Base-by-base conservation (phyloP, 2,113 vertebrate genomes). In the Microcebus tavaratra region DNA sequence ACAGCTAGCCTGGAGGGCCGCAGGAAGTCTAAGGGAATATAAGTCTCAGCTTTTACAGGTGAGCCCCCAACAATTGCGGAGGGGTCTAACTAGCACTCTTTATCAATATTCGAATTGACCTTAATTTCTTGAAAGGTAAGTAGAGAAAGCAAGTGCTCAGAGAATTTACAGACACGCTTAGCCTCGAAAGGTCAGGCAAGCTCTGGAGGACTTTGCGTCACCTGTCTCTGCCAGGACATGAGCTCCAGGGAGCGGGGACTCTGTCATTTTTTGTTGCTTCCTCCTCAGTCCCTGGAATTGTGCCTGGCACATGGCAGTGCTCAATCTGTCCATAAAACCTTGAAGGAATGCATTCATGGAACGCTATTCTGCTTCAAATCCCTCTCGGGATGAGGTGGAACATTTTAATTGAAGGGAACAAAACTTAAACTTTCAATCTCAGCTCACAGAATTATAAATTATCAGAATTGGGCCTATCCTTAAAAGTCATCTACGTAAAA, bases 1-100 rank as follows among this genome's bases (percentile, higher is more conserved):
- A 87, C 42, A n/a, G n/a, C 15, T 10, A 34, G 39, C 36, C 29
- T 5, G 20, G 23, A 48, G n/a, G 17, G 20, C 9, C 12, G 39
- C 0, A 29, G 25, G 5, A 20, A 31, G 7, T n/a, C 79, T 34
- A 3, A 23, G 0, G 67, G 25, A 55, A 79, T 13, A 2, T 36
- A 50, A 48, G 34, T 61, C 72, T 81, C 72, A n/a, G 25, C 31
- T n/a, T 29, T 21, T 14, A 81, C 10, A 76, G 29, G 21, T 21
- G 25, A 67, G 27, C 57, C 8, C 45, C 12, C 39, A 70, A 42
- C 11, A 55, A 45, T 5, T 8, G 42, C 3, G 0, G 0, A 36
- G 53, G 27, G 31, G 55, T 27, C 34, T 0, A 29, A 45, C 39
- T 0, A 25, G 48, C 55, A 14, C 55, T 86, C 55, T 45, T n/a